Evolutionary conservation across 1,140 invertebrate species (phyloP).

Genomic region (Anastrepha ludens): DNA sequence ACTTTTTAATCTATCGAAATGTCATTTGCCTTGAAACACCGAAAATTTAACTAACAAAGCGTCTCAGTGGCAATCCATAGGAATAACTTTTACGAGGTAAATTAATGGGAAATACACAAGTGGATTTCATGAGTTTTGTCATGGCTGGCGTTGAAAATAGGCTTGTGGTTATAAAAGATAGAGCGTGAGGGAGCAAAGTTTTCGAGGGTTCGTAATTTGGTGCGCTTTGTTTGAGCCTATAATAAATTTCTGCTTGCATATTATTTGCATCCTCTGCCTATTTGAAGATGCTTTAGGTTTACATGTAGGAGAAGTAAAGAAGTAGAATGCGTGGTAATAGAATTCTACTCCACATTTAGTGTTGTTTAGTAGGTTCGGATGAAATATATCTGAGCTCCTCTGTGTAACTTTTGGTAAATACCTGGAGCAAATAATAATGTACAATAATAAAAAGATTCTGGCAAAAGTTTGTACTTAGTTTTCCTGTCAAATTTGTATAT

Average conservation of each 20-base stretch:
- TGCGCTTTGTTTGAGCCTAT: background rate
- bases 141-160: background rate
- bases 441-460: no score
- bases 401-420: no score
- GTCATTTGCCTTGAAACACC: background rate
- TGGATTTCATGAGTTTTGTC: background rate
- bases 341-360: no score
- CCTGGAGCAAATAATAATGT: no score
- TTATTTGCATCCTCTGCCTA: background rate
- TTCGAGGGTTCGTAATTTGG: background rate
- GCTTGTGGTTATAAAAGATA: no score
- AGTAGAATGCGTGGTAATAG: no score
- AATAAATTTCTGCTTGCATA: background rate
- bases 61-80: background rate
- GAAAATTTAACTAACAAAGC: background rate
- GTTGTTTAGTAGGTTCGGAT: no score
- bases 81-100: background rate
- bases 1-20: slow-evolving; percentile 10
- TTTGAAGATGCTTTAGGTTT: no score
- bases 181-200: background rate
- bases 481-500: no score
- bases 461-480: no score
- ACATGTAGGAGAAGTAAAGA: no score
- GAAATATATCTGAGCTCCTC: no score
- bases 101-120: slow-evolving; percentile 24